A percentile compares a stretch with the other conserved stretches of the same genome.
Evolutionary conservation across 2,888 invertebrate species (phyloP).

Genomic region (Thymelicus lineola): DNA sequence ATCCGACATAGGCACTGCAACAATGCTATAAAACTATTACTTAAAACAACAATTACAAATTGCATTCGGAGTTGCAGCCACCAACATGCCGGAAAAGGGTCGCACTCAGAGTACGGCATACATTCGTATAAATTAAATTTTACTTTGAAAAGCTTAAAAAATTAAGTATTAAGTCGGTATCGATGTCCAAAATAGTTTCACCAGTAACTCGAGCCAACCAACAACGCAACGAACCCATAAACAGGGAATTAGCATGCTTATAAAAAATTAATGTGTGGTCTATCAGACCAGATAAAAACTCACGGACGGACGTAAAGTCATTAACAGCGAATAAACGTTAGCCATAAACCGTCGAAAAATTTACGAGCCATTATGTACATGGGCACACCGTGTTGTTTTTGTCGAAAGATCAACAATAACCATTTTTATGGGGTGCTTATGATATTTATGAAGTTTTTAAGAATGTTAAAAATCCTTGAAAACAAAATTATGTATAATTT

Average conservation of each 20-base stretch:
- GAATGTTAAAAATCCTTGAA: not conserved
- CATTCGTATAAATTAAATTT: too few species aligned
- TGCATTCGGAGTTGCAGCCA: too few species aligned
- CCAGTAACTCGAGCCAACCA: conserved; percentile 10
- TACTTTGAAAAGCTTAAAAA: too few species aligned
- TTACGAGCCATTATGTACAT: conserved; percentile 26
- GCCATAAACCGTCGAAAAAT: conserved; percentile 33
- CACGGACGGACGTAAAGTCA: conserved; percentile 23
- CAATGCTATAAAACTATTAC: too few species aligned
- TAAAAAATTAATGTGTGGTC: conserved; percentile 38
- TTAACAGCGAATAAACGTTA: conserved; percentile 34
- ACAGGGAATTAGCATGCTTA: conserved; percentile 31
- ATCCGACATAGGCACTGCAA: too few species aligned
- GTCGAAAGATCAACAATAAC: conserved; percentile 25
- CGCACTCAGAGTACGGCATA: too few species aligned
- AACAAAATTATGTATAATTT: not conserved
- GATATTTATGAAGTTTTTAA: not conserved
- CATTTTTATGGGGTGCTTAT: conserved; percentile 17
- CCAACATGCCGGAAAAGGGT: too few species aligned
- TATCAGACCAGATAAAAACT: conserved; percentile 24
- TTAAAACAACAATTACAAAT: too few species aligned
- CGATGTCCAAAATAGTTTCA: conserved; percentile 9
- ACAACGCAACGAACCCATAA: conserved; percentile 32
- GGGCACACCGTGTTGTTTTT: conserved; percentile 22
- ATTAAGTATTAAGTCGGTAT: too few species aligned